A percentile compares a stretch with the other conserved stretches of the same genome.
phyloP scores from a whole-genome alignment of 2,113 vertebrate species.

The Tympanuchus pallidicinctus region DNA sequence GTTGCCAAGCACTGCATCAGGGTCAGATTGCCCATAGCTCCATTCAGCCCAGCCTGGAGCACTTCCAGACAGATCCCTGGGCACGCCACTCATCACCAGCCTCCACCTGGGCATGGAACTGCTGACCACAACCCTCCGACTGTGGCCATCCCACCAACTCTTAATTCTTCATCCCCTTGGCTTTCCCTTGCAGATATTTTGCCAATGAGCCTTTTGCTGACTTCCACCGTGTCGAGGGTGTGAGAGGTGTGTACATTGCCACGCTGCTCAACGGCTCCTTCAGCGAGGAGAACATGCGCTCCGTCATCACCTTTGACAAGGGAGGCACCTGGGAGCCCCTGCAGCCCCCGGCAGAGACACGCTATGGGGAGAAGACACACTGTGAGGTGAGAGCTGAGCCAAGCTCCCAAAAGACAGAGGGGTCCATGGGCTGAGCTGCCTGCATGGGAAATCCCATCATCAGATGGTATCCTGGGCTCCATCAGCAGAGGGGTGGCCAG shows the following conservation, averaged over 20 bases:
- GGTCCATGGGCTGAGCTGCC: background rate
- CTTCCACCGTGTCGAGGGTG: constrained; percentile 92
- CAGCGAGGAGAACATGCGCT: constrained; percentile 95
- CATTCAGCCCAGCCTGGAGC: background rate
- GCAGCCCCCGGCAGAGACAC: constrained; percentile 87
- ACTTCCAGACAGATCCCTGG: background rate
- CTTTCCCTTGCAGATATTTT: constrained; percentile 84
- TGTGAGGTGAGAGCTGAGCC: constrained; percentile 82
- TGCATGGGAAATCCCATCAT: accelerated
- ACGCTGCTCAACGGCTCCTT: constrained; percentile 92
- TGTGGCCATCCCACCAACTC: too few species aligned
- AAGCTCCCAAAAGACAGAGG: background rate
- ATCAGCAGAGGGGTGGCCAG: too few species aligned
- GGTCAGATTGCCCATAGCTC: too few species aligned
- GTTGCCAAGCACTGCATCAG: background rate
- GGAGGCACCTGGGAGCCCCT: constrained; percentile 98
- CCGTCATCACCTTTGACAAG: constrained; percentile 98
- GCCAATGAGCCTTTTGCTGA: constrained; percentile 95
- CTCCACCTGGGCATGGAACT: background rate
- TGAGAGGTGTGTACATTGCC: constrained; percentile 93
- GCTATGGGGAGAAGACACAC: constrained; percentile 87
- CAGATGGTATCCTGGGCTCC: background rate
- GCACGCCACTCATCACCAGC: background rate
- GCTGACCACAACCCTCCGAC: background rate
- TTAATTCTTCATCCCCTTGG: background rate